Conservation (phyloP, 2,888 invertebrate genomes). For the Amorpha juglandis region DNA sequence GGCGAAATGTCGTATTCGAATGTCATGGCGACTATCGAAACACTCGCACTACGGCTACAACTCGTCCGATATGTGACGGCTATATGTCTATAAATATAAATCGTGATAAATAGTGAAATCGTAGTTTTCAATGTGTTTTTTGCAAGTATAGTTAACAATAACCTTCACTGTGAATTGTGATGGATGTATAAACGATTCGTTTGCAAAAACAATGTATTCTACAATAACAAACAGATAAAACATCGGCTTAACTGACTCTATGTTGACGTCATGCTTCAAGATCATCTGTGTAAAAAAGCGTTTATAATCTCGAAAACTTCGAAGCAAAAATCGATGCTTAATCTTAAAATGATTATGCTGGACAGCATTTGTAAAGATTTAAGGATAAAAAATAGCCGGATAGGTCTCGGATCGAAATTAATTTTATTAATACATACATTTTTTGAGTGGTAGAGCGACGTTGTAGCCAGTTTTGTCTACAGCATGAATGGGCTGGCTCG, state of each 20-base stretch:
- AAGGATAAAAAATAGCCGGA: too few species aligned
- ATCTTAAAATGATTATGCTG: neutral
- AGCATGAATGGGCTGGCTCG: too few species aligned
- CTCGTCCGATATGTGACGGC: too few species aligned
- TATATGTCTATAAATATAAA: too few species aligned
- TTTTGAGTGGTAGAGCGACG: too few species aligned
- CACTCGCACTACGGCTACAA: too few species aligned
- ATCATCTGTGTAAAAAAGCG: neutral
- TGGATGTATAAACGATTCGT: slow-evolving; percentile 4
- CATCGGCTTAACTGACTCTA: neutral
- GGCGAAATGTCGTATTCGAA: too few species aligned
- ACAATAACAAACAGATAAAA: neutral
- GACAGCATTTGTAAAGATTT: neutral
- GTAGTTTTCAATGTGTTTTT: slow-evolving; percentile 18
- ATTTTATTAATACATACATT: too few species aligned
- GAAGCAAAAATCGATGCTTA: neutral
- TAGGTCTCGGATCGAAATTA: too few species aligned
- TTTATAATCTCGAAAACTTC: neutral
- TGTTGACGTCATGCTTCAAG: neutral
- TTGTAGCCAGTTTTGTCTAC: too few species aligned
- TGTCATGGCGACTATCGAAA: too few species aligned
- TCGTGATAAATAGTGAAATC: slow-evolving; percentile 1
- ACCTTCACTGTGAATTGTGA: slow-evolving; percentile 15
- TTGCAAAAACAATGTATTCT: slow-evolving; percentile 11
- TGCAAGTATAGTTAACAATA: slow-evolving; percentile 9